A percentile compares a stretch with the other conserved stretches of the same genome.
Evolutionary conservation across 1,140 invertebrate genomes (phyloP).

Genomic region (Steinernema feltiae): DNA sequence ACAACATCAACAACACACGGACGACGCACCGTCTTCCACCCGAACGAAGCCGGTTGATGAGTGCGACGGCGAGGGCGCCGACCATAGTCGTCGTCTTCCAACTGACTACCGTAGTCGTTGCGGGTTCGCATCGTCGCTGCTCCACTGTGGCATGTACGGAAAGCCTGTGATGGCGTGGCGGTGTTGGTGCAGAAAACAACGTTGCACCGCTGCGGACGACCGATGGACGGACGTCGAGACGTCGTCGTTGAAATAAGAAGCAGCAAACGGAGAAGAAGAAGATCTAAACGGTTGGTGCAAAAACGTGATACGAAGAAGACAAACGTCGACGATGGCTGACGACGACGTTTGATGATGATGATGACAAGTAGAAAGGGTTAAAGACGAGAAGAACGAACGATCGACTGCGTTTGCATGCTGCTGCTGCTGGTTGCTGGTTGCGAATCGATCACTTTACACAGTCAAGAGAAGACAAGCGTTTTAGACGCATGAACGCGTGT

Average conservation of each 20-base stretch:
- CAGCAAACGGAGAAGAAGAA: background rate
- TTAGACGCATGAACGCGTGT: background rate
- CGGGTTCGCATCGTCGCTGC: background rate
- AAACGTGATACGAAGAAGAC: constrained; percentile 13
- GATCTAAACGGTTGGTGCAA: background rate
- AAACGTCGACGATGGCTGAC: background rate
- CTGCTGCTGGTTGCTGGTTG: background rate
- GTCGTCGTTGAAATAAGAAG: background rate
- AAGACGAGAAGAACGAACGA: background rate
- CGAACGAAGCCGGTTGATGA: constrained; percentile 10
- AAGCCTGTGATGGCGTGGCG: background rate
- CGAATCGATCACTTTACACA: constrained; percentile 10
- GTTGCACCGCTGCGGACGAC: background rate
- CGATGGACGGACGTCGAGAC: background rate
- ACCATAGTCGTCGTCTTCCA: background rate
- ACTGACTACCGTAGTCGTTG: background rate
- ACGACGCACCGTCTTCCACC: constrained; percentile 5
- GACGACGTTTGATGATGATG: background rate
- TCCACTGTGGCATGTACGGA: background rate
- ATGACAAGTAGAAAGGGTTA: constrained; percentile 3
- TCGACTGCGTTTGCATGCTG: background rate
- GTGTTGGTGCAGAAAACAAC: background rate
- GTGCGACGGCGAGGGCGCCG: background rate
- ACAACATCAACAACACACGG: background rate
- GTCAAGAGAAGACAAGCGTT: constrained; percentile 3